Evolutionary conservation across 2,113 vertebrate genomes (phyloP), one percentile per base, ranked within the genome.

Genomic region (Xyrauchen texanus): DNA sequence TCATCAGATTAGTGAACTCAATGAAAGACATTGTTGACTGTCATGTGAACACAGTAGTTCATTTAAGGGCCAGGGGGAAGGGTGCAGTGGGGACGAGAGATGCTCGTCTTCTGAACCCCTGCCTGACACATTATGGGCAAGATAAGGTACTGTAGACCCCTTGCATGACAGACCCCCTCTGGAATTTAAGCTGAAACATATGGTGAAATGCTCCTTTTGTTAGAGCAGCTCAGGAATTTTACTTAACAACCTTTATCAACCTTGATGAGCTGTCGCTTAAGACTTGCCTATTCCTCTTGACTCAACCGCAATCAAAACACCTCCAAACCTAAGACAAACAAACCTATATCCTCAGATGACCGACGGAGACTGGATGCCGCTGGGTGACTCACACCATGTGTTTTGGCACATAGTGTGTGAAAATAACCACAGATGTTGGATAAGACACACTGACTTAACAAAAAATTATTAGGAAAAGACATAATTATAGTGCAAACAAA

Each of bases 131-230:
- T 87, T 83, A 86, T 87, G 85, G 83, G 80, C 81, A 61, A 89
- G 91, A 92, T 93, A 90, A 91, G 91, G 87, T 91, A 88, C 82
- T 72, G 78, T 79, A 82, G 80, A 80, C 65, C 60, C 13, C 10
- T 49, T 65, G 42, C 34, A 51, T 47, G 16, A 68, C 53, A 71
- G 68, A 80, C 68, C 90, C 88, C 87, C 80, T 66, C 68, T 86
- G 88, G 90, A 92, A 91, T 90, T 83, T 83, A 85, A 83, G 77
- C 76, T 81, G 65, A 81, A 83, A 78, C 85, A 49, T 84, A 82
- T 80, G 77, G 80, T 79, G 76, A 80, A 79, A 63, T 64, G 85
- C 85, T 86, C 86, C 80, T 68, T 71, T 49, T 78, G 72, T 75
- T 4, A 9, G 70, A 65, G 57, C 62, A 85, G 68, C 67, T 47